phyloP scores from a whole-genome alignment of 2,888 invertebrate species.

The Caenorhabditis sp. region DNA sequence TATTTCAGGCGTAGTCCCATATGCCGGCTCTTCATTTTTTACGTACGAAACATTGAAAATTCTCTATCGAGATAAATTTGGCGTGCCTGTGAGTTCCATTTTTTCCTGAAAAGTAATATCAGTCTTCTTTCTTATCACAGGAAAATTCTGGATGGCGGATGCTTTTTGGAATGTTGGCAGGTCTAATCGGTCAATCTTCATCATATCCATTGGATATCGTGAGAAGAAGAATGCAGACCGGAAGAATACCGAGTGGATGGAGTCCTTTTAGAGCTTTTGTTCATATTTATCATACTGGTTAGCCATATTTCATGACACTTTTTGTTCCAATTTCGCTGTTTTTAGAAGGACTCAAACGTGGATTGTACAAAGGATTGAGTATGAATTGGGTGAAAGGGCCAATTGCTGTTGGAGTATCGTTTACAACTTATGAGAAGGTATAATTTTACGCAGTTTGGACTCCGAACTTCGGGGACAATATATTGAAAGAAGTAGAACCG shows the following conservation, averaged over 20 bases:
- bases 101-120: too few species aligned
- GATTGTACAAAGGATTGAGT: slow-evolving; percentile 96
- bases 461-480: too few species aligned
- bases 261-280: slow-evolving; percentile 35
- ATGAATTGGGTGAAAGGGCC: slow-evolving; percentile 95
- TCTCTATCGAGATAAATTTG: slow-evolving; percentile 75
- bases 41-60: slow-evolving; percentile 93
- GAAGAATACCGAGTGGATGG: slow-evolving; percentile 79
- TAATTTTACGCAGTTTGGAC: too few species aligned
- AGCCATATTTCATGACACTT: slow-evolving; percentile 3
- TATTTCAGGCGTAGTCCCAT: slow-evolving; percentile 48
- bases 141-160: slow-evolving; percentile 74
- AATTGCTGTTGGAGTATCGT: slow-evolving; percentile 85
- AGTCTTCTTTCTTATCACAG: slow-evolving; percentile 4
- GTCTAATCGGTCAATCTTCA: slow-evolving; percentile 89
- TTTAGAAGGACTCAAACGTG: slow-evolving; percentile 83
- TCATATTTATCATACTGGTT: slow-evolving; percentile 49
- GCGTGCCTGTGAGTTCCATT: slow-evolving; percentile 35
- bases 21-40: slow-evolving; percentile 84
- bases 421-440: slow-evolving; percentile 85
- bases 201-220: slow-evolving; percentile 97
- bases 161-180: slow-evolving; percentile 87
- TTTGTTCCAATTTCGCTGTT: slow-evolving; percentile 62
- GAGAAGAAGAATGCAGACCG: slow-evolving; percentile 74
- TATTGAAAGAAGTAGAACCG: too few species aligned